phyloP scores from a whole-genome alignment of 2,113 vertebrate species.

The Charina bottae region DNA sequence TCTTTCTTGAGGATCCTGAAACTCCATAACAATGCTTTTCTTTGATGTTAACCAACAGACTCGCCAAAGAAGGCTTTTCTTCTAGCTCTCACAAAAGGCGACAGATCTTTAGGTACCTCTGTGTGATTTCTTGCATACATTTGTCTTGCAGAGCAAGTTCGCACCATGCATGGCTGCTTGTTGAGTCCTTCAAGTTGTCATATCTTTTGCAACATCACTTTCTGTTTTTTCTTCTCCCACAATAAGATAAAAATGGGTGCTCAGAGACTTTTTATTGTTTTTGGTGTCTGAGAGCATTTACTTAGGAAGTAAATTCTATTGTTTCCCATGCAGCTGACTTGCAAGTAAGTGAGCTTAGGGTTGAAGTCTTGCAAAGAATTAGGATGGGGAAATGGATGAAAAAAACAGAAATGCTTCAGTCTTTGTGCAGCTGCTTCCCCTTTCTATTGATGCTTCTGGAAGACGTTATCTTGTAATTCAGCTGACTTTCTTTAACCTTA shows the following conservation, averaged over 20 bases:
- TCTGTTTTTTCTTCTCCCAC: conserved; percentile 16
- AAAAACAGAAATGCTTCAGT: neutral
- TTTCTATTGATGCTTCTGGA: neutral
- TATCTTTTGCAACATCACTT: conserved; percentile 63
- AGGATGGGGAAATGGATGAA: neutral
- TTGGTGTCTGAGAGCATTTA: neutral
- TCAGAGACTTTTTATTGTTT: neutral
- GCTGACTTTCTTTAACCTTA: neutral
- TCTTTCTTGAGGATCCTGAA: conserved; percentile 59
- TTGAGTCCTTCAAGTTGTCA: conserved; percentile 72
- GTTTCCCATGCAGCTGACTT: conserved; percentile 5
- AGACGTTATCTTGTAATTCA: neutral
- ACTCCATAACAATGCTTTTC: conserved; percentile 68
- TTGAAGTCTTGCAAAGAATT: neutral
- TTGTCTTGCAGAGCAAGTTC: conserved; percentile 79
- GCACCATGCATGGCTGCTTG: conserved; percentile 85
- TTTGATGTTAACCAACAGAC: conserved; percentile 88
- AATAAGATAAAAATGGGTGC: neutral
- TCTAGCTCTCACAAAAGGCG: conserved; percentile 92
- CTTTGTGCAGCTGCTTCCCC: no score
- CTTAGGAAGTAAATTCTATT: neutral
- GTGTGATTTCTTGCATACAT: conserved; percentile 70
- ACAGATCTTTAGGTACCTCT: conserved; percentile 94
- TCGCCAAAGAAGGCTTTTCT: conserved; percentile 93
- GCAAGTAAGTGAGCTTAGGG: neutral